Percentiles rank a stretch among this genome's conserved stretches.
phyloP scores from a whole-genome alignment of 1,140 invertebrate species.

The Drosophila parvula region DNA sequence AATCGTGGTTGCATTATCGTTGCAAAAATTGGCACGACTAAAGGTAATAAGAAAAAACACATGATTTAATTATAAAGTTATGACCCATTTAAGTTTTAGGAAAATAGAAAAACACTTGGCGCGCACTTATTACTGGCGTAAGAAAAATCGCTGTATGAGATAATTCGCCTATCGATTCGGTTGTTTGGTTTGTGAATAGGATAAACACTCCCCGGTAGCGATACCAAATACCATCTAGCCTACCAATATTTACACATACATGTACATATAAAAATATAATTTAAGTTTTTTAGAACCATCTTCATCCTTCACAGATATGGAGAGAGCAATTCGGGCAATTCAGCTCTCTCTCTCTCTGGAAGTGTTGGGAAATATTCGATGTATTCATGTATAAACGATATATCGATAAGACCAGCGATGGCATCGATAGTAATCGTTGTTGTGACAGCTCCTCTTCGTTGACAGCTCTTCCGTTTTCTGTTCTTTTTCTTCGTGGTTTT shows the following conservation, averaged over 20 bases:
- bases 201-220: too few species aligned
- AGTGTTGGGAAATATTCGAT: not conserved
- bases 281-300: too few species aligned
- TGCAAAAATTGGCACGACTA: not conserved
- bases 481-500: constrained; percentile 83
- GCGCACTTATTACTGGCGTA: too few species aligned
- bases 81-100: not conserved
- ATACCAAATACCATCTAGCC: too few species aligned
- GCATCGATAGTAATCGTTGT: not conserved
- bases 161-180: too few species aligned
- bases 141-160: too few species aligned
- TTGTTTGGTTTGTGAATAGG: too few species aligned
- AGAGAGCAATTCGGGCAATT: not conserved
- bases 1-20: not conserved
- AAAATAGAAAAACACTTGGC: too few species aligned
- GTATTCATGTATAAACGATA: not conserved
- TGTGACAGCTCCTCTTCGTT: constrained; percentile 20
- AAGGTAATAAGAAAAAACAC: not conserved
- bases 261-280: too few species aligned
- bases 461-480: constrained; percentile 25
- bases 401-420: not conserved
- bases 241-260: too few species aligned
- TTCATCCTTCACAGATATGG: not conserved
- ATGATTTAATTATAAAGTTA: not conserved
- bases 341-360: not conserved